Conservation (phyloP, 2,113 vertebrate genomes). For the Eupsittula cactorum region DNA sequence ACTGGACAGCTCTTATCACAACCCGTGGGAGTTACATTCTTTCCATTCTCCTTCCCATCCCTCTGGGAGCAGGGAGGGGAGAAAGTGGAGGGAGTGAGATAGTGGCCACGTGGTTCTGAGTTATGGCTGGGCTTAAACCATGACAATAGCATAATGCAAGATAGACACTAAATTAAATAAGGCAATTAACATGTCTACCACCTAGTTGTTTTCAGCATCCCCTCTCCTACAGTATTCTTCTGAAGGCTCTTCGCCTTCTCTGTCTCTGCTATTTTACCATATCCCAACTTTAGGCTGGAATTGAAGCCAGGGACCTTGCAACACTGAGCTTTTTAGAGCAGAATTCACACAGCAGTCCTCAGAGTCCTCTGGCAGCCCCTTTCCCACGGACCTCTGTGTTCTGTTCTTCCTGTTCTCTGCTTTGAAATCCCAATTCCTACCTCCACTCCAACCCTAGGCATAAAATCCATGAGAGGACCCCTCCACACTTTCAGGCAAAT, state of each 20-base stretch:
- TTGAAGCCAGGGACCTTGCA: not conserved
- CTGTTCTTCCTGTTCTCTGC: not conserved
- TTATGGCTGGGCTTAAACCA: too few relatives aligned
- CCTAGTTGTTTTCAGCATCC: not conserved
- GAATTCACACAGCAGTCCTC: not conserved
- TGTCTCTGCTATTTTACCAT: not conserved
- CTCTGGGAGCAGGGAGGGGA: too few relatives aligned
- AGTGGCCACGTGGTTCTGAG: too few relatives aligned
- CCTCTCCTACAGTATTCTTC: not conserved
- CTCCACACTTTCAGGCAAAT: not conserved
- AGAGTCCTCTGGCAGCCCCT: not conserved
- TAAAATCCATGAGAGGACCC: not conserved
- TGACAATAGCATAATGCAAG: not conserved
- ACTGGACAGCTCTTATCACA: too few relatives aligned
- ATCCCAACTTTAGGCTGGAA: not conserved
- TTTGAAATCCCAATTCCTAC: not conserved
- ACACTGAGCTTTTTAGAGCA: not conserved
- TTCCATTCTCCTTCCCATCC: too few relatives aligned
- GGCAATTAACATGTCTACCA: not conserved
- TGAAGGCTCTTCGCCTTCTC: not conserved
- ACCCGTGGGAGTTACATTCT: too few relatives aligned
- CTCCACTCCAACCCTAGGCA: not conserved
- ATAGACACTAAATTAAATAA: not conserved
- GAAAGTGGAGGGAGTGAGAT: too few relatives aligned
- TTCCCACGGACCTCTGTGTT: not conserved